Base-by-base conservation (phyloP, 2,888 invertebrate species). In the Tenodera sinensis region DNA sequence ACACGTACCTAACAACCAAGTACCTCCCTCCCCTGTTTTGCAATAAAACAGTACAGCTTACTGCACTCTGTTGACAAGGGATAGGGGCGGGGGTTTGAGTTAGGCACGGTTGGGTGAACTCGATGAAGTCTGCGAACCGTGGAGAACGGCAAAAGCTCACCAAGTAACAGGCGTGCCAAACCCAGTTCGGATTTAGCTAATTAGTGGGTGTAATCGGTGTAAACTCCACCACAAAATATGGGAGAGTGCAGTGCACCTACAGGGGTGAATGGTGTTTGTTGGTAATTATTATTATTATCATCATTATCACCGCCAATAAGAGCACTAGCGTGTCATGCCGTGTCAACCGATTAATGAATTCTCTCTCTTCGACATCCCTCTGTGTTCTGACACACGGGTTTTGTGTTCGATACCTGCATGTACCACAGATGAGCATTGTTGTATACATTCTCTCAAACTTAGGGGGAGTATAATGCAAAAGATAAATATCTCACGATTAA, bases 131-230 rank as follows among this genome's bases (percentile, higher is more conserved):
- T 47, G 42, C 47, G 47, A 85, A 85, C 47, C 85, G 54, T 85
- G 85, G 85, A 47, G 54, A 85, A 71, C 54, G 20, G 54, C 54
- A 71, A 85, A 85, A 54, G 85, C 85, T n/a, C 34, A 85, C 85
- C 85, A 85, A 47, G 85, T 85, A 47, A 71, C 54, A 71, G 54
- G 54, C 54, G 54, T 71, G 54, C 54, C 54, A 71, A 71, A 71
- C 20, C 54, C 54, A 71, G 54, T 71, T 71, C 54, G 25, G 54
- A 71, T 71, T 71, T 47, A 85, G 89, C 89, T 84, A 90, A 90
- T 89, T 89, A 89, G 89, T 15, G 47, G 85, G 89, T 88, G 85
- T 89, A 89, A 89, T 85, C 89, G 88, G 88, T 88, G 89, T 88
- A 88, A 88, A 89, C 85, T 88, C 82, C 85, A 88, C 89, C 89